A percentile compares a stretch with the other conserved stretches of the same genome.
Conservation (phyloP, 2,113 vertebrate species). For the Scytalopus superciliaris region DNA sequence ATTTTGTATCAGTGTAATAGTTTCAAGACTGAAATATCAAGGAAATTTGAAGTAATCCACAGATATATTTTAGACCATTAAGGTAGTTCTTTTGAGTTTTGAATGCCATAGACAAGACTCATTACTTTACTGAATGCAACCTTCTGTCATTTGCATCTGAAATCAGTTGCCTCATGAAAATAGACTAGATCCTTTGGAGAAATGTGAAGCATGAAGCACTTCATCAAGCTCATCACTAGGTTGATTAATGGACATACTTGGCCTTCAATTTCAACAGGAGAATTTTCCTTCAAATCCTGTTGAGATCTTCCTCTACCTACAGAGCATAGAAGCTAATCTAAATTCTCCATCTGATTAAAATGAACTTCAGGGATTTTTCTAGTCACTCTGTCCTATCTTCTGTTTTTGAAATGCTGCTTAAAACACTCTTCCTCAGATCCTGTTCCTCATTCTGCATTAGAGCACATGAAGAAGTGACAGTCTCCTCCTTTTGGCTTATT, state of each 20-base stretch:
- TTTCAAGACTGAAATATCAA: background rate
- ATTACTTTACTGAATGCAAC: background rate
- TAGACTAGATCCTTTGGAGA: background rate
- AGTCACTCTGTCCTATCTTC: background rate
- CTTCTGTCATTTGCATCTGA: constrained; percentile 3
- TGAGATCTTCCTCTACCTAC: background rate
- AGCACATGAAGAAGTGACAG: background rate
- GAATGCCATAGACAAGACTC: background rate
- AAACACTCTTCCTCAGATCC: background rate
- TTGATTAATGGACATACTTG: background rate
- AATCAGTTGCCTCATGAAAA: background rate
- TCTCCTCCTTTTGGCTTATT: background rate
- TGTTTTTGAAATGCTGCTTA: background rate
- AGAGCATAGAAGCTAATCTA: background rate
- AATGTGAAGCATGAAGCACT: background rate
- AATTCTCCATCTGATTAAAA: background rate
- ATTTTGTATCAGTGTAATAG: background rate
- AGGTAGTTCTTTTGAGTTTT: background rate
- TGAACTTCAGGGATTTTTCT: background rate
- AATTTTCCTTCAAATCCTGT: background rate
- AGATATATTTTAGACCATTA: background rate
- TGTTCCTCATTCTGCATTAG: background rate
- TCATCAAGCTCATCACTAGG: background rate
- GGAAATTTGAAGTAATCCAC: background rate
- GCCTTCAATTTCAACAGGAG: background rate